Base-by-base conservation (phyloP, 2,888 invertebrate species). In the Isoperla grammatica region DNA sequence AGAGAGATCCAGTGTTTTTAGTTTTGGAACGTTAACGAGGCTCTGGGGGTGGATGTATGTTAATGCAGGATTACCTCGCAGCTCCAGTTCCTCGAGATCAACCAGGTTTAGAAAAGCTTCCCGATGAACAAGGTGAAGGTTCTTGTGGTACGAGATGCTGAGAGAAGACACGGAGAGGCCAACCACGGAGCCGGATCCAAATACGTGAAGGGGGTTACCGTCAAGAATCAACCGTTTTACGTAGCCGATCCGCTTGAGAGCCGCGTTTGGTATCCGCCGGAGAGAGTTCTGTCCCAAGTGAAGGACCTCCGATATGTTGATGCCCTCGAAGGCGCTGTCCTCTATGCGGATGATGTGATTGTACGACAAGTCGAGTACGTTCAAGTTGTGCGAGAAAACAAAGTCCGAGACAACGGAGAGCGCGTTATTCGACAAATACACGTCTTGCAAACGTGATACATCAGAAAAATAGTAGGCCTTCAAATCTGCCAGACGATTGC, bases 341-440 rank as follows among this genome's bases (percentile, higher is more conserved):
- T 67, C 67, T 35, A 67, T 43, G 11, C 63, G 60, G 15, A 64
- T 65, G n/a, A 67, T 61, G 46, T 64, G 65, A 54, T 67, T 67
- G 17, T 60, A 56, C 2, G 65, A 64, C 1, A 66, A 56, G 37
- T 65, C 64, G 11, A 66, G 59, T 5, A 59, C 50, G 23, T 62
- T 54, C 17, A 66, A 50, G 43, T 60, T 62, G 19, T 49, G 54
- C 12, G 62, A 59, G 29, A 65, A 64, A 15, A 64, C 64, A 29
- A 60, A 61, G 23, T 57, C 62, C 13, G 65, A 64, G 13, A 66
- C 45, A 9, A 59, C 48, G 2, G 66, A 65, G n/a, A 66, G 56
- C n/a, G 50, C 48, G 42, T 66, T 66, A 23, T 60, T 53, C 12
- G 64, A 50, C n/a, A 67, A 56, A 55, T 63, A 59, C 19, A 67